Evolutionary conservation across 2,797 vertebrate genomes (phyloP).

Genomic region (Triplophysa yarkandensis): DNA sequence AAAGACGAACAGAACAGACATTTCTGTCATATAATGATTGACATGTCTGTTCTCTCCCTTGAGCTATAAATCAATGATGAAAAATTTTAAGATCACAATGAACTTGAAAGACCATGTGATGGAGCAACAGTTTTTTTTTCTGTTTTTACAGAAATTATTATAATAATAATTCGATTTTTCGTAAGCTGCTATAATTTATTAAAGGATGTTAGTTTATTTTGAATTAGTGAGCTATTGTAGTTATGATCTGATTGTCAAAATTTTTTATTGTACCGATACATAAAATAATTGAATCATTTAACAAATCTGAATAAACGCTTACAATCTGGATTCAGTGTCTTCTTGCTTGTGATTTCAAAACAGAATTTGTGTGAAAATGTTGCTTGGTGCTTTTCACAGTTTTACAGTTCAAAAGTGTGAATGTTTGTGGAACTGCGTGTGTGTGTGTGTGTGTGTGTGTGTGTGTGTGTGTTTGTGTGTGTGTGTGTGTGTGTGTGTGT

Average conservation of each 20-base stretch:
- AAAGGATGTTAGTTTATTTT: too few species aligned
- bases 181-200: too few species aligned
- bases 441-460: neutral
- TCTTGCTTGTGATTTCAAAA: slow-evolving; percentile 3
- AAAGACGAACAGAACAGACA: slow-evolving; percentile 15
- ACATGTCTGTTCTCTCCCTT: slow-evolving; percentile 59
- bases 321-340: neutral
- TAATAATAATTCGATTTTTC: too few species aligned
- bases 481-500: too few species aligned
- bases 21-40: slow-evolving; percentile 56
- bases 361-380: slow-evolving; percentile 21
- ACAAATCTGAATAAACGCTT: neutral
- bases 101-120: slow-evolving; percentile 60
- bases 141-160: too few species aligned
- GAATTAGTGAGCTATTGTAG: too few species aligned
- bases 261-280: too few species aligned
- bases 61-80: slow-evolving; percentile 68
- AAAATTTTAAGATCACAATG: slow-evolving; percentile 62
- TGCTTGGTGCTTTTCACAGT: slow-evolving; percentile 19
- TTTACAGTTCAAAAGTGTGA: neutral
- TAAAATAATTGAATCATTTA: too few species aligned
- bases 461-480: neutral
- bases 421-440: neutral
- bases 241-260: too few species aligned
- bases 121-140: slow-evolving; percentile 56